phyloP scores from a whole-genome alignment of 2,113 vertebrate species.

The Rutilus rutilus region DNA sequence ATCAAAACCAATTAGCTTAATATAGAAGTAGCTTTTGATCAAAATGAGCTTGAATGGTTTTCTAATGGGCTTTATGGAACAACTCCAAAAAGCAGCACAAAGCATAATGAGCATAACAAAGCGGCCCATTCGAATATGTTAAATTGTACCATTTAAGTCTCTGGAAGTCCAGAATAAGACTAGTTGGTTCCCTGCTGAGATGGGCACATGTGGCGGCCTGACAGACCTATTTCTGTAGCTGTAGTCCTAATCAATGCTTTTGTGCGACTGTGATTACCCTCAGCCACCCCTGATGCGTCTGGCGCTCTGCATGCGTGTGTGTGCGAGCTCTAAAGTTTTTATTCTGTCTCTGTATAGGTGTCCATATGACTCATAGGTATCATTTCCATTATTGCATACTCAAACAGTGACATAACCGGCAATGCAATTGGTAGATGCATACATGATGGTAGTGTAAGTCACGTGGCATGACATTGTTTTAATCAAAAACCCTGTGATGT shows the following conservation, averaged over 20 bases:
- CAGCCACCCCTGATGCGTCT: background rate
- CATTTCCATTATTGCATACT: background rate
- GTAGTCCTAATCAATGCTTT: constrained; percentile 53
- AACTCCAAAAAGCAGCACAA: constrained; percentile 12
- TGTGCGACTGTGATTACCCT: constrained; percentile 47
- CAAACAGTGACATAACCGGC: background rate
- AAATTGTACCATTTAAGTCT: background rate
- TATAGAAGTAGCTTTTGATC: background rate
- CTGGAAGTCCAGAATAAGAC: background rate
- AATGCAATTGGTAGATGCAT: background rate
- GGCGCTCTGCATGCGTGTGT: background rate
- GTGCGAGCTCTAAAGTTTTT: constrained; percentile 8
- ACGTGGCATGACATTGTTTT: background rate
- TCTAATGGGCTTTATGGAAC: constrained; percentile 15
- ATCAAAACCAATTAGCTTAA: background rate
- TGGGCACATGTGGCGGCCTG: constrained; percentile 32
- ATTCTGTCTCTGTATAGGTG: constrained; percentile 4
- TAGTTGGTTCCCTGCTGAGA: background rate
- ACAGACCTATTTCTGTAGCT: constrained; percentile 50
- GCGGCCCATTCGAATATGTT: background rate
- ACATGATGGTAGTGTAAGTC: background rate
- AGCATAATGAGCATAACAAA: background rate
- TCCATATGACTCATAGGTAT: constrained; percentile 16
- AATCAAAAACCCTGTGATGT: background rate
- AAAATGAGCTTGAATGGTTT: background rate